A percentile compares a stretch with the other conserved stretches of the same genome.
phyloP scores from a whole-genome alignment of 1,140 invertebrate species.

The Cydia strobilella region DNA sequence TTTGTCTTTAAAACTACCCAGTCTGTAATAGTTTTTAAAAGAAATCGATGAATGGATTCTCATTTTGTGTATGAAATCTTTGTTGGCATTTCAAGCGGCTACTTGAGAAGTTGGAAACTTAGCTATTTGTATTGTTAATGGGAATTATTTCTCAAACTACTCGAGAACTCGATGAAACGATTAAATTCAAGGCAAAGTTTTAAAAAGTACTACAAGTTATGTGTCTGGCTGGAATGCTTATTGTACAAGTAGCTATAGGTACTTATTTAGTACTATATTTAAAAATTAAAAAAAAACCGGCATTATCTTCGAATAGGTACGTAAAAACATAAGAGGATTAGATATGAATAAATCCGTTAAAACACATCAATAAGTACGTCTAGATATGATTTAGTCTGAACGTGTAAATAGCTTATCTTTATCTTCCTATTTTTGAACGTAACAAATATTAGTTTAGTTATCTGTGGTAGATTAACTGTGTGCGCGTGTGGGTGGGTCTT shows the following conservation, averaged over 20 bases:
- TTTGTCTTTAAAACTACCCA: neutral
- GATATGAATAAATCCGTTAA: neutral
- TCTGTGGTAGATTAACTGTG: conserved; percentile 26
- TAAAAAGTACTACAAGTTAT: neutral
- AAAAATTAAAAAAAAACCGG: no score
- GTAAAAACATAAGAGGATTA: conserved; percentile 28
- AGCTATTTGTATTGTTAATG: neutral
- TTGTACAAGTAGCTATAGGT: no score
- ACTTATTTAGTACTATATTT: no score
- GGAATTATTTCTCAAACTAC: conserved; percentile 5
- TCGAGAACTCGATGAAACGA: neutral
- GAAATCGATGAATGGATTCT: neutral
- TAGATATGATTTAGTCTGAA: conserved; percentile 16
- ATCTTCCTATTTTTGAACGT: conserved; percentile 11
- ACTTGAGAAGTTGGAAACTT: conserved; percentile 8
- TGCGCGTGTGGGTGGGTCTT: neutral
- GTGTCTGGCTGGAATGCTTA: no score
- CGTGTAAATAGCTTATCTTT: conserved; percentile 2
- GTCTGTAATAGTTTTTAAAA: neutral
- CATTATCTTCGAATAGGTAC: neutral
- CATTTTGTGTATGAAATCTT: neutral
- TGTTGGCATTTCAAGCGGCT: neutral
- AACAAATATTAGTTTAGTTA: conserved; percentile 27
- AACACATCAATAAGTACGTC: conserved; percentile 21
- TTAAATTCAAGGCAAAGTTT: neutral